Conservation (phyloP, 2,888 invertebrate species). For the Trachelus troglodyta region DNA sequence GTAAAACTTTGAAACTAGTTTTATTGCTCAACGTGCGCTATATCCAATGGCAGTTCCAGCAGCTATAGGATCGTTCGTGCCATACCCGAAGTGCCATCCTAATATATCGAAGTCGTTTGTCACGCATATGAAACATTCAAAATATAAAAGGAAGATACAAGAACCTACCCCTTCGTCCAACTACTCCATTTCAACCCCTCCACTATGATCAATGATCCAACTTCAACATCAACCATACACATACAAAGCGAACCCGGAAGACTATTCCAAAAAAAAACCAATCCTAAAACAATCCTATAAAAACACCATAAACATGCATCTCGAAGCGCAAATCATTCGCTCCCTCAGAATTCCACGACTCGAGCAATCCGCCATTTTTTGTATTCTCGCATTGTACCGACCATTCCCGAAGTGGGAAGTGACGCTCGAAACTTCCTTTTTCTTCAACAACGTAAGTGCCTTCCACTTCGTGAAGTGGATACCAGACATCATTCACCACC, state of each 20-base stretch:
- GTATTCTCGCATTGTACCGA: background rate
- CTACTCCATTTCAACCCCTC: background rate
- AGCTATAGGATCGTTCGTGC: background rate
- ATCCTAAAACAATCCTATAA: background rate
- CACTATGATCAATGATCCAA: background rate
- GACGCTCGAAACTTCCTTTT: background rate
- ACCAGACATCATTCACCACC: background rate
- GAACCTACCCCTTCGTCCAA: background rate
- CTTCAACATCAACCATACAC: background rate
- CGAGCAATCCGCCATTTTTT: background rate
- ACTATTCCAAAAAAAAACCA: background rate
- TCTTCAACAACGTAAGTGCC: background rate
- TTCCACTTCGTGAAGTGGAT: background rate
- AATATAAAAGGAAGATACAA: background rate
- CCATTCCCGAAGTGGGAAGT: background rate
- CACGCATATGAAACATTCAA: slow-evolving; percentile 1
- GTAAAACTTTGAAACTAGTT: slow-evolving; percentile 20
- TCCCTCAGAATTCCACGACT: background rate
- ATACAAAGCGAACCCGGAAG: background rate
- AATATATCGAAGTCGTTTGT: slow-evolving; percentile 3
- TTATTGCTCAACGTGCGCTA: slow-evolving; percentile 14
- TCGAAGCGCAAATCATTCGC: background rate
- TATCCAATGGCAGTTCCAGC: background rate
- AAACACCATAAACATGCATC: background rate
- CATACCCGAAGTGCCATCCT: background rate